A percentile compares a stretch with the other conserved stretches of the same genome.
Evolutionary conservation across 2,113 vertebrate species (phyloP).

Genomic region (Falco punctatus): DNA sequence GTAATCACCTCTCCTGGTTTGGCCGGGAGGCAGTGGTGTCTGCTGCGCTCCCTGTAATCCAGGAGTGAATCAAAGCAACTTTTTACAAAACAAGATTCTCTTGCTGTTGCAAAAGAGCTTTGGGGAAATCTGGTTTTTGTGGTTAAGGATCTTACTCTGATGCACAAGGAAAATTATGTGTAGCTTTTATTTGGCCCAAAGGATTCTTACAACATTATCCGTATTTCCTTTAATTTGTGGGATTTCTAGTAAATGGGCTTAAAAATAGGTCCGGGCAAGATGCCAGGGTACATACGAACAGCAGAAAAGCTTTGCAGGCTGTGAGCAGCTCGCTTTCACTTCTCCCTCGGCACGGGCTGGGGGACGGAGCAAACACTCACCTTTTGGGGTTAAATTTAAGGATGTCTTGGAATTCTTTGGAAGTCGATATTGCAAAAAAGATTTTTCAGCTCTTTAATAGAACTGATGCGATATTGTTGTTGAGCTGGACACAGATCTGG

Average conservation of each 20-base stretch:
- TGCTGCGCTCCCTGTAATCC: constrained; percentile 30
- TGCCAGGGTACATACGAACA: constrained; percentile 73
- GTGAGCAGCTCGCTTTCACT: constrained; percentile 53
- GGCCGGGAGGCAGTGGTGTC: background rate
- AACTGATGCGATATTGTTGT: rapidly evolving
- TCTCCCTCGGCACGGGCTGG: background rate
- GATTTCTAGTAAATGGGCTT: constrained; percentile 86
- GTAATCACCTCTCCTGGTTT: background rate
- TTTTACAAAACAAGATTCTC: constrained; percentile 57
- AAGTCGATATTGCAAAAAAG: background rate
- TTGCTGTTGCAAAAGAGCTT: constrained; percentile 55
- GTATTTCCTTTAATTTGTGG: constrained; percentile 83
- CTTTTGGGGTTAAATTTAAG: background rate
- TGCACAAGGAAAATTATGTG: constrained; percentile 52
- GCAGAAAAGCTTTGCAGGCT: constrained; percentile 51
- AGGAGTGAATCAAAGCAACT: constrained; percentile 66
- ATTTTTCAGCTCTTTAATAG: background rate
- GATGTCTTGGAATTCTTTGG: background rate
- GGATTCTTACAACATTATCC: constrained; percentile 80
- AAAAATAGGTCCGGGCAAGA: constrained; percentile 80
- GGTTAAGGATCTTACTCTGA: constrained; percentile 67
- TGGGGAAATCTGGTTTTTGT: constrained; percentile 67
- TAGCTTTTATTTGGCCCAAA: constrained; percentile 76
- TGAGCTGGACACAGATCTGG: background rate
- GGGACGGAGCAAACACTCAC: background rate